Base-by-base conservation (phyloP, 2,113 vertebrate species). In the Alethe diademata region DNA sequence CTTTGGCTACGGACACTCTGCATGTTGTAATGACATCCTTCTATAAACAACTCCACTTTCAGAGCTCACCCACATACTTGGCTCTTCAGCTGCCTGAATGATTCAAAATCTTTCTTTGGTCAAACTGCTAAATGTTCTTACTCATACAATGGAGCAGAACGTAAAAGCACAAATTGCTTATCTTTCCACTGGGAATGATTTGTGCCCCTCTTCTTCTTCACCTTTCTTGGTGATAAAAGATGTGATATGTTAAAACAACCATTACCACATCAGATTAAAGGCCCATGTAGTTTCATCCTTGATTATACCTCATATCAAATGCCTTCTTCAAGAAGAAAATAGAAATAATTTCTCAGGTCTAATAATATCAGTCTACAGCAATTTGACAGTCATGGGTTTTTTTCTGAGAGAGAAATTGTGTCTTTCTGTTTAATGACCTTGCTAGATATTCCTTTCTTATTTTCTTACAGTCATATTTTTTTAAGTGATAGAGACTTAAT, bases 1-100 rank as follows among this genome's bases (percentile, higher is more conserved):
- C 36, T 80, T 91, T 67, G 86, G 64, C 88, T 89, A 42, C 35
- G 67, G 76, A n/a, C n/a, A 65, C 38, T 60, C 56, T 81, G 57
- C 51, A 38, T 48, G 28, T 58, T 79, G 47, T 78, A 88, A 70
- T 58, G 53, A 81, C 1, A 4, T 88, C 64, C 10, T 85, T 71
- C 74, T 57, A 42, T 22, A 71, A 96, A 82, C 31, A 85, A 8
- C 24, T 66, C 43, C 53, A 81, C 5, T 90, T 87, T 67, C 45
- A 78, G 78, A 74, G 51, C 36, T 92, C 53, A 58, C 25, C 28
- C 60, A 79, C n/a, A 8, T 22, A 42, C 9, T 62, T 79, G 54
- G 25, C 40, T 91, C 47, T 80, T 89, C 54, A 88, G 19, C 38
- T 92, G n/a, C 38, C 24, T 73, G n/a, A 11, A 19, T 70, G 33